Evolutionary conservation across 2,797 vertebrate genomes (phyloP).

Genomic region (Sebastes nivosus): DNA sequence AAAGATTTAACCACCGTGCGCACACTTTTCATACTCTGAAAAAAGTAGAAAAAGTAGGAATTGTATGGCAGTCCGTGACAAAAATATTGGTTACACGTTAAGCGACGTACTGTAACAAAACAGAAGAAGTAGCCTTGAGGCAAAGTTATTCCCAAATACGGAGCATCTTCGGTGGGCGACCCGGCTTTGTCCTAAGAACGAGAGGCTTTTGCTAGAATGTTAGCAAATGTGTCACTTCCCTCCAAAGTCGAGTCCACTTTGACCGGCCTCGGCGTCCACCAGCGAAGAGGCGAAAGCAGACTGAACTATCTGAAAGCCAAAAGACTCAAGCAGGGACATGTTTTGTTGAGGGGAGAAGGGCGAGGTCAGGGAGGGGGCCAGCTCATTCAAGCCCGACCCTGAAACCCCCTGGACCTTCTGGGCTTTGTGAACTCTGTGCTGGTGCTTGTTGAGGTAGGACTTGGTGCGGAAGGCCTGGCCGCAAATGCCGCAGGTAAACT

Average conservation of each 20-base stretch:
- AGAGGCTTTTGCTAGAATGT: constrained; percentile 33
- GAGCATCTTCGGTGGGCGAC: constrained; percentile 49
- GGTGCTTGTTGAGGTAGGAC: constrained; percentile 99
- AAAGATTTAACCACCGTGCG: constrained; percentile 41
- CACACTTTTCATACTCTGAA: constrained; percentile 49
- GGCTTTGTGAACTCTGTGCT: constrained; percentile 96
- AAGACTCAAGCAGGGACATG: constrained; percentile 99
- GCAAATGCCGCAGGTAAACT: constrained; percentile 93
- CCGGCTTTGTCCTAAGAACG: constrained; percentile 54
- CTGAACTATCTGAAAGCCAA: constrained; percentile 99
- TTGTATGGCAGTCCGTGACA: constrained; percentile 69
- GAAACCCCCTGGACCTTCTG: constrained; percentile 83
- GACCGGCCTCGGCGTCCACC: constrained; percentile 93
- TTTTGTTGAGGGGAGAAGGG: constrained; percentile 99
- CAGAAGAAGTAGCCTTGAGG: constrained; percentile 71
- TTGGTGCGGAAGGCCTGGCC: constrained; percentile 99
- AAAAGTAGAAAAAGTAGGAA: constrained; percentile 72
- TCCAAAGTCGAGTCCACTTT: constrained; percentile 91
- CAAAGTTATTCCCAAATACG: constrained; percentile 70
- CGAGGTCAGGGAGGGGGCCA: constrained; percentile 87
- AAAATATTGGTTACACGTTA: constrained; percentile 63
- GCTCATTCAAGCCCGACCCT: constrained; percentile 85
- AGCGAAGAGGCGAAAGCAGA: constrained; percentile 97
- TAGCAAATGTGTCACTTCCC: constrained; percentile 86
- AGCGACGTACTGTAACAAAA: constrained; percentile 50